Base-by-base conservation (phyloP, 2,888 invertebrate species). In the Imbricaverruca yamaguchii region DNA sequence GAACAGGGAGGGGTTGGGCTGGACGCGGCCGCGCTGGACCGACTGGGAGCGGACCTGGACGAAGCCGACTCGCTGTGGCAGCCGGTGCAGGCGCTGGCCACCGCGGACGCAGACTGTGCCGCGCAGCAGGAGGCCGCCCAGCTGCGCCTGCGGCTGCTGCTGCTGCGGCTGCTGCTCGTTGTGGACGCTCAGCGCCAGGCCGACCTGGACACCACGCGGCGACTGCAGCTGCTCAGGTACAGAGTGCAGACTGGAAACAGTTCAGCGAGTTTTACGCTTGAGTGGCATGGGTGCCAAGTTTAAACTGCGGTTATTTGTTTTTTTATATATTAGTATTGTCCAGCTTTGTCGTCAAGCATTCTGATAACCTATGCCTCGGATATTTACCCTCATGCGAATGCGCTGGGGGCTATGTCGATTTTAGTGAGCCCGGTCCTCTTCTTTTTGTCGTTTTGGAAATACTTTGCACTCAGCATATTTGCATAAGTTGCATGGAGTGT, bases 21-120 rank as follows among this genome's bases (percentile, higher is more conserved):
- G 88, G 65, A 91, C 89, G n/a, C 89, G 90, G 82, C 87, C 86
- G 55, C 90, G 88, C 77, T 96, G 95, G 91, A 93, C 74, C 53
- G 55, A 8, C 74, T 74, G 55, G 55, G 55, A 55, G 12, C 9
- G 74, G 74, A 74, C 53, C 53, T 74, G 74, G 74, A 55, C 12
- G 55, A 74, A 55, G 74, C 55, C 21, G 74, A 53, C 53, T 55
- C 53, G 55, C 74, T 74, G 74, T 74, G 74, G 74, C 53, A 21
- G 74, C 53, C 53, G 21, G 74, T 74, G 53, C 74, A 74, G 74
- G 53, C 53, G 74, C 74, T 74, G 53, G 74, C 53, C 55, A 53
- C 23, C 21, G 74, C 81, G 90, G 74, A 74, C 89, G 53, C 83
- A 78, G 79, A 83, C 65, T 61, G 25, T 25, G n/a, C 82, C 63